Evolutionary conservation across 2,113 vertebrate genomes (phyloP), one percentile per base, ranked within the genome.

Genomic region (Sturnira hondurensis): DNA sequence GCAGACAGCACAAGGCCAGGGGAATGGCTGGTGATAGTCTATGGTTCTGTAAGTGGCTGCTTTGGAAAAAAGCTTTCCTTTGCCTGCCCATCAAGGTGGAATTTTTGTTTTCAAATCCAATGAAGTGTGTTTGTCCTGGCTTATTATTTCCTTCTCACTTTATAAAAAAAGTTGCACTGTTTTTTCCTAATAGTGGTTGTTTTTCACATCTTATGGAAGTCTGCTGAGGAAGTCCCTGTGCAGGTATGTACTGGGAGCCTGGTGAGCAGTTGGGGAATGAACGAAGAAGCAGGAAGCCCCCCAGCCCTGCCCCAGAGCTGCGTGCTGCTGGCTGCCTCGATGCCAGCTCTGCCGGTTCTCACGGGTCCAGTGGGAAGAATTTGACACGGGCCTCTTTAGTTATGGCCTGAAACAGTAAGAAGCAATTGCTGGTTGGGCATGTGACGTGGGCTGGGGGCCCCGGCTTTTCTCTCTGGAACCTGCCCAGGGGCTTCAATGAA

Each of bases 91-190:
- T 28, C 52, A 16, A 38, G 50, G 68, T 24, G 7, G 28, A 61
- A 31, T n/a, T 65, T 93, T 74, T 80, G 63, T 73, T 92, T 95
- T 45, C 56, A 89, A 47, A 41, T 10, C 36, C 47, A 67, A 0
- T 73, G 52, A 78, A 50, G 5, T 16, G 9, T n/a, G 0, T 8
- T 61, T 91, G 9, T 50, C 26, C 43, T 67, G 0, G 41, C 10
- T 82, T 68, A n/a, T 28, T 78, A 43, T 89, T 74, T 63, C 45
- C 54, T 95, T 84, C 20, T 93, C 33, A 8, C 73, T 94, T 76
- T 52, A 41, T 76, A 47, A 47, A 63, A 54, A 67, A 38, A 83
- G 14, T 19, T 78, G 9, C n/a, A 38, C 86, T 85, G 22, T 10
- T 38, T 91, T 92, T 84, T 68, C 28, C 3, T 84, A 13, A n/a